These are phyloP conservation scores for Danio albolineatus DNA, from an alignment of 2,797 vertebrate genomes.

Conservation along the genomic window DNA sequence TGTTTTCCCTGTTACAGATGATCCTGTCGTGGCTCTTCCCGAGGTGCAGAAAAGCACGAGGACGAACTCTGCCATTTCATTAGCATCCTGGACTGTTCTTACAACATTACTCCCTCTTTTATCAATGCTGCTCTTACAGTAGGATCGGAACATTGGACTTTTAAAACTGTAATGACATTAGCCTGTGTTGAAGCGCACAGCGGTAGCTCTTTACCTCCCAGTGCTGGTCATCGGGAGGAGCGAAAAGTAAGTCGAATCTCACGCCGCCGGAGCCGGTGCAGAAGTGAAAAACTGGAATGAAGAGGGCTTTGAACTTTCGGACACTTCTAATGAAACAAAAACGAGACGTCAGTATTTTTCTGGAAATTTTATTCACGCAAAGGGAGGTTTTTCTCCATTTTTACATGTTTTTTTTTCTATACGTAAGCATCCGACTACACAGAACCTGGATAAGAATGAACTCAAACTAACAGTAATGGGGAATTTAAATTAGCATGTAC, in stretches of 20 bases:
- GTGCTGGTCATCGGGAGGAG: slow-evolving; percentile 77
- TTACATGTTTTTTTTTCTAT: background rate
- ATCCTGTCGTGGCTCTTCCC: slow-evolving; percentile 79
- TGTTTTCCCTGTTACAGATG: slow-evolving; percentile 74
- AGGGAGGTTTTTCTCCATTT: slow-evolving; percentile 36
- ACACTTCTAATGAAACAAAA: slow-evolving; percentile 24
- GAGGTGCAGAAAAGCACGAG: slow-evolving; percentile 84
- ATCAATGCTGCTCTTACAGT: slow-evolving; percentile 76
- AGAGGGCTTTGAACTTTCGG: slow-evolving; percentile 48
- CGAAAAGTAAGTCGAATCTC: slow-evolving; percentile 47
- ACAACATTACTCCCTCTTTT: slow-evolving; percentile 75
- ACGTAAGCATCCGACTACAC: slow-evolving; percentile 13
- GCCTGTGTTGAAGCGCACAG: slow-evolving; percentile 68
- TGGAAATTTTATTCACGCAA: slow-evolving; percentile 52
- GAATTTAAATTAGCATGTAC: background rate
- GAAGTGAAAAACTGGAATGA: background rate
- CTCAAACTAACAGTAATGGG: background rate
- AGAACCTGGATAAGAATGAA: slow-evolving; percentile 24
- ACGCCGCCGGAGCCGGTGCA: slow-evolving; percentile 59
- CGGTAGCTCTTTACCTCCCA: slow-evolving; percentile 65
- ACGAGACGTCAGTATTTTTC: slow-evolving; percentile 51
- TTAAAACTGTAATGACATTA: slow-evolving; percentile 73
- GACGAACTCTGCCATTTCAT: slow-evolving; percentile 72
- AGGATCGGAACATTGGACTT: slow-evolving; percentile 59
- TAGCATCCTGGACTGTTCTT: slow-evolving; percentile 68